phyloP scores from a whole-genome alignment of 2,888 invertebrate species.

The Lasioglossum villosulum region DNA sequence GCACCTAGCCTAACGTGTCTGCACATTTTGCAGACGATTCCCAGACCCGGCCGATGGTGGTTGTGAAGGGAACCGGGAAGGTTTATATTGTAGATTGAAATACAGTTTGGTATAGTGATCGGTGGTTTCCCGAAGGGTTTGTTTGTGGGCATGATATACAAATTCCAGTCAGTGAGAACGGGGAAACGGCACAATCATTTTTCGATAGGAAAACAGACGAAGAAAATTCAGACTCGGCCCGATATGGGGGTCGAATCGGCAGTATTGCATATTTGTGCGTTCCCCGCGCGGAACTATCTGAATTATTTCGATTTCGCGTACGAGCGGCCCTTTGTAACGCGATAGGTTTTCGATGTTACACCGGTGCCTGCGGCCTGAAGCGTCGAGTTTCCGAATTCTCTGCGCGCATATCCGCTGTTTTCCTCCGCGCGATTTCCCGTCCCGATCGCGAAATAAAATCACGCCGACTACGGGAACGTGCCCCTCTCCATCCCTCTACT shows the following conservation, averaged over 20 bases:
- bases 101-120: not conserved
- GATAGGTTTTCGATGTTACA: slow-evolving; percentile 68
- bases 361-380: slow-evolving; percentile 62
- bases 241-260: slow-evolving; percentile 7
- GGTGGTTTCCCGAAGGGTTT: not conserved
- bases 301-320: slow-evolving; percentile 70
- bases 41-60: not conserved
- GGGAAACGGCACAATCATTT: slow-evolving; percentile 25
- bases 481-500: not conserved
- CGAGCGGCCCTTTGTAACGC: slow-evolving; percentile 66
- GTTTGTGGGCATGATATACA: not conserved
- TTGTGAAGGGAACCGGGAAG: not conserved
- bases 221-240: not conserved
- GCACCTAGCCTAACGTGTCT: not conserved
- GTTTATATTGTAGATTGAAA: not conserved
- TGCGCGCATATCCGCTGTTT: slow-evolving; percentile 45
- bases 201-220: slow-evolving; percentile 28
- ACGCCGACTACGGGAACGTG: not conserved
- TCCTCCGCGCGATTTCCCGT: slow-evolving; percentile 30
- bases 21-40: not conserved
- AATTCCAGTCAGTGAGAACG: not conserved
- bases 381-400: slow-evolving; percentile 68
- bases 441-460: slow-evolving; percentile 43
- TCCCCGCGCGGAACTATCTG: slow-evolving; percentile 61
- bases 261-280: slow-evolving; percentile 63